Evolutionary conservation across 2,888 invertebrate genomes (phyloP), one percentile per base, ranked within the genome.

Genomic region (Dicranocentrus wangi): DNA sequence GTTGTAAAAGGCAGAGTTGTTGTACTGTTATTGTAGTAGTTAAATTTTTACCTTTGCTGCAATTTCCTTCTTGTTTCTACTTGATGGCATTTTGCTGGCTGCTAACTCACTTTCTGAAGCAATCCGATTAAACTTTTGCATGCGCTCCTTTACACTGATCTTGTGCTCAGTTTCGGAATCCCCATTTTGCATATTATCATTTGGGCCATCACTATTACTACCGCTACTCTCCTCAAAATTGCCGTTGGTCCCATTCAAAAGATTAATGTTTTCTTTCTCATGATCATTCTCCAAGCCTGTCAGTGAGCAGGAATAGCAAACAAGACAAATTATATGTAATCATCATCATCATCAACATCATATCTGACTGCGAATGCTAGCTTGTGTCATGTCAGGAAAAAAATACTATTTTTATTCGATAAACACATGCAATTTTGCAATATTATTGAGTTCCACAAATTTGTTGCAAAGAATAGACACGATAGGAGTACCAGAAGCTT

Each of bases 91-190:
- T 68, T 84, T 84, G 19, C 66, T 63, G 84, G 86, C 75, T 87
- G 88, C 76, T 61, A 90, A 88, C 87, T 92, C 91, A 73, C 90
- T 90, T 87, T 96, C 94, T 0, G 95, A 95, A 71, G 96, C 96
- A 92, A 97, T 93, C 86, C 94, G 92, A 89, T 98, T 97, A 88
- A 97, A 95, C 90, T 96, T 96, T 90, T 95, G 94, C 87, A 95
- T 95, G 82, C 96, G 92, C 89, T 98, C 97, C 88, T 95, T 96
- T 10, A 98, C 97, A 87, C 95, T 96, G 83, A 96, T 92, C 87
- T 93, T 88, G 82, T 88, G 89, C 85, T 91, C 90, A 60, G 88
- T 89, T 80, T 87, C 87, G 51, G 76, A 83, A 73, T 82, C 81
- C 69, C 83, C 86, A 80, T 84, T 84, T 72, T 77, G 80, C 71